Evolutionary conservation across 2,797 vertebrate genomes (phyloP).

Genomic region (Pseudotriccus pelzelni): DNA sequence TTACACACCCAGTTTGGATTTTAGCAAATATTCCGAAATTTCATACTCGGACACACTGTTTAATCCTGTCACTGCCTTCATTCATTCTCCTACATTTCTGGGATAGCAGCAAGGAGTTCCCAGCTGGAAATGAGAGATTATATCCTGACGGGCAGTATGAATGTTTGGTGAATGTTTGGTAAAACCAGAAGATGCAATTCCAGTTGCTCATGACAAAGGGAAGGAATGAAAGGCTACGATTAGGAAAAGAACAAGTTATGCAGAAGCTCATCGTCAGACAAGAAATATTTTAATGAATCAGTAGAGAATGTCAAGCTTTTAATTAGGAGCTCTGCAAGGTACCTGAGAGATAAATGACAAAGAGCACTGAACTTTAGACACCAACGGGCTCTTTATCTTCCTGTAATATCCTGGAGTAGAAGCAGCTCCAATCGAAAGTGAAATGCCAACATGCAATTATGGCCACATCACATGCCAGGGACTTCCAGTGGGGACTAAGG

Average conservation of each 20-base stretch:
- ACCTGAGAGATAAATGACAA: neutral
- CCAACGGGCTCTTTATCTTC: neutral
- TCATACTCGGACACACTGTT: neutral
- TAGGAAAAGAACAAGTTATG: neutral
- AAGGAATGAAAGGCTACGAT: neutral
- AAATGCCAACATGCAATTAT: neutral
- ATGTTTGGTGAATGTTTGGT: neutral
- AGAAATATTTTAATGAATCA: neutral
- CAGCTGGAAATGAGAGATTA: neutral
- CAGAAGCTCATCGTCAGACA: neutral
- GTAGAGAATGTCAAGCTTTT: neutral
- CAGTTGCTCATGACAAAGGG: neutral
- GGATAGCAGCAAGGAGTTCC: neutral
- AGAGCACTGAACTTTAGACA: neutral
- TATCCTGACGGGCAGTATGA: neutral
- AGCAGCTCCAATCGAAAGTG: neutral
- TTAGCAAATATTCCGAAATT: slow-evolving; percentile 4
- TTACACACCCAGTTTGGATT: neutral
- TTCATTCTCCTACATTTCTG: neutral
- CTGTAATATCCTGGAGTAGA: neutral
- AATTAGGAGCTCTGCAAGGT: neutral
- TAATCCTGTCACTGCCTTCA: neutral
- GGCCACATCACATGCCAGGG: neutral
- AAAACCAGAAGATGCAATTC: neutral
- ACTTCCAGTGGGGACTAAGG: neutral